A percentile compares a stretch with the other conserved stretches of the same genome.
Evolutionary conservation across 1,140 invertebrate species (phyloP).

Genomic region (Semibalanus balanoides): DNA sequence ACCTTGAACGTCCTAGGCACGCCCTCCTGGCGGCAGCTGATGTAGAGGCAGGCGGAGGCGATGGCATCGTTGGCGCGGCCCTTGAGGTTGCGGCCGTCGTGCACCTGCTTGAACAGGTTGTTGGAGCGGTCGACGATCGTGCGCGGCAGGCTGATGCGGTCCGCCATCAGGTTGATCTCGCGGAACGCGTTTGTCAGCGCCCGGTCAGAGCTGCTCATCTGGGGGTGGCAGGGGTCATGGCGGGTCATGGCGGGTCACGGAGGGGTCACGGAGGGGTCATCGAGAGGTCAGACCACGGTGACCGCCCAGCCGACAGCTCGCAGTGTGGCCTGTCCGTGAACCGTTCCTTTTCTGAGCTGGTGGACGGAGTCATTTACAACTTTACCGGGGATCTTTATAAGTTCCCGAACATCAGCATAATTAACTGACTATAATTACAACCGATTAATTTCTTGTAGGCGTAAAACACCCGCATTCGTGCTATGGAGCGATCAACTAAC

Average conservation of each 20-base stretch:
- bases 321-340: too few species aligned
- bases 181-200: slow-evolving; percentile 87
- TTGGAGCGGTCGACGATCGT: slow-evolving; percentile 91
- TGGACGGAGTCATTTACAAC: too few species aligned
- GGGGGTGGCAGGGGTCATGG: slow-evolving; percentile 20
- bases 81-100: slow-evolving; percentile 92
- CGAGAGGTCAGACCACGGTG: too few species aligned
- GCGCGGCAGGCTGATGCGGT: slow-evolving; percentile 89
- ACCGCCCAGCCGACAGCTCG: too few species aligned
- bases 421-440: too few species aligned
- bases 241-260: not conserved
- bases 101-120: slow-evolving; percentile 93
- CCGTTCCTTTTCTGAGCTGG: too few species aligned
- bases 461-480: too few species aligned
- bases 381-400: too few species aligned
- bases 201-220: slow-evolving; percentile 82
- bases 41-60: slow-evolving; percentile 95
- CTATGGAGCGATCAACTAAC: too few species aligned
- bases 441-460: too few species aligned
- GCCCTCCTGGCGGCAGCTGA: slow-evolving; percentile 95
- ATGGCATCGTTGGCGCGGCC: slow-evolving; percentile 94
- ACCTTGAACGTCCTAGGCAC: slow-evolving; percentile 96
- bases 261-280: too few species aligned
- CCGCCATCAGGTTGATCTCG: slow-evolving; percentile 95
- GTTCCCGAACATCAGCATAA: too few species aligned